Base-by-base conservation (phyloP, 1,140 invertebrate genomes). In the Belonocnema kinseyi region DNA sequence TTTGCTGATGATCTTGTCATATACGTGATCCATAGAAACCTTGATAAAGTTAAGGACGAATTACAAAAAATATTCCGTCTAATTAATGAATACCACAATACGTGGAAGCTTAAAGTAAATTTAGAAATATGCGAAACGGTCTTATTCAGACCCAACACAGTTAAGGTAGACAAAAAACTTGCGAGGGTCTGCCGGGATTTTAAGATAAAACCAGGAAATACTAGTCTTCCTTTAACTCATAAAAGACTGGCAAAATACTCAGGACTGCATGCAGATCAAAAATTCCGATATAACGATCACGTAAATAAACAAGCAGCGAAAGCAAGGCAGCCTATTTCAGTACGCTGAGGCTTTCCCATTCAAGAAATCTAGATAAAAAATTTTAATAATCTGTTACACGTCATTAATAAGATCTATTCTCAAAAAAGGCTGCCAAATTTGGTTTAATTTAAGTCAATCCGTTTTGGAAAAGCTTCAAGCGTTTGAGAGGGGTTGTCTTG, bases 1-100 rank as follows among this genome's bases (percentile, higher is more conserved):
- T 77, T 77, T 16, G 78, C 76, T 0, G 76, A 82, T 17, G 81
- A 82, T 19, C 17, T 74, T 1, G 77, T 82, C 0, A n/a, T 82
- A 0, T 74, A 75, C 17, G 61, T 76, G 7, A 52, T 61, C 2
- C 51, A 70, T 8, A 75, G 73, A 14, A 66, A 71, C 1, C 46
- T 72, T 1, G 75, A 53, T 0, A 33, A 16, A 8, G 52, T 78
- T 0, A 16, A 79, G 33, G 8, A 3, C 0, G 53, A 53, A 16
- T 21, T 83, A 0, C 26, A 83, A 77, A 21, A 72, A 11, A 2
- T 77, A 40, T 56, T 80, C 0, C 70, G 79, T 16, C 75, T 75
- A 53, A 52, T 79, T 2, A 77, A 80, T 13, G 50, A 56, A 1
- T 51, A 16, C 17, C 80, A 77, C 40, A 17, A 10, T 0, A 77